Base-by-base conservation (phyloP, 2,888 invertebrate species). In the Fragum sueziense region DNA sequence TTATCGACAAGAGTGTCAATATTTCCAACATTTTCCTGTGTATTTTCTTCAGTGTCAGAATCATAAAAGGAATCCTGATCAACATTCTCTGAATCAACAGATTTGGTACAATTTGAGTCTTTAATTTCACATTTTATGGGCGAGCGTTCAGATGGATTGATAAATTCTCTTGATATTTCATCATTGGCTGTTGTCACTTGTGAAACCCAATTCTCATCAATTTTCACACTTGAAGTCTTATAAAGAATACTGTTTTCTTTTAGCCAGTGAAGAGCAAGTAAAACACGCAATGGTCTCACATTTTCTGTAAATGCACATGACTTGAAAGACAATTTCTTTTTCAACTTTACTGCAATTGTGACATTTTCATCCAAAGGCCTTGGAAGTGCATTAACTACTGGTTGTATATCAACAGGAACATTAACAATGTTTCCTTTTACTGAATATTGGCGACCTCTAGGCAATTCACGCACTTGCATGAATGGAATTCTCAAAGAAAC, bases 321-420 rank as follows among this genome's bases (percentile, higher is more conserved):
- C 31, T 75, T 75, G 33, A 52, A 69, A 27, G 76, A 51, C 11
- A 81, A 14, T 69, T 70, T 81, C 25, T 78, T 78, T 52, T 86
- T 86, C 25, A 86, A 59, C 52, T 82, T 71, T 4, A 84, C 73
- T 34, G 77, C 34, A 68, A 86, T 70, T 67, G 78, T 82, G 22
- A 70, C 72, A 54, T 79, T 72, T 41, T 80, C 79, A 80, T 74
- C 76, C 20, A 80, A 25, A 41, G 71, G 68, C 27, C 82, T 33
- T 65, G 72, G 72, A 17, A 72, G 33, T 27, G 62, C 34, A 72
- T 62, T 62, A 25, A 72, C 62, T 37, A 59, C 80, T 54, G 80
- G 78, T 51, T 80, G 80, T 6, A 84, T 70, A 73, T 86, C 82
- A 61, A 76, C 73, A 27, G 86, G 86, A 11, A 82, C 81, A 82